Evolutionary conservation across 2,888 invertebrate species (phyloP).

Genomic region (Cerceris ruficornis): DNA sequence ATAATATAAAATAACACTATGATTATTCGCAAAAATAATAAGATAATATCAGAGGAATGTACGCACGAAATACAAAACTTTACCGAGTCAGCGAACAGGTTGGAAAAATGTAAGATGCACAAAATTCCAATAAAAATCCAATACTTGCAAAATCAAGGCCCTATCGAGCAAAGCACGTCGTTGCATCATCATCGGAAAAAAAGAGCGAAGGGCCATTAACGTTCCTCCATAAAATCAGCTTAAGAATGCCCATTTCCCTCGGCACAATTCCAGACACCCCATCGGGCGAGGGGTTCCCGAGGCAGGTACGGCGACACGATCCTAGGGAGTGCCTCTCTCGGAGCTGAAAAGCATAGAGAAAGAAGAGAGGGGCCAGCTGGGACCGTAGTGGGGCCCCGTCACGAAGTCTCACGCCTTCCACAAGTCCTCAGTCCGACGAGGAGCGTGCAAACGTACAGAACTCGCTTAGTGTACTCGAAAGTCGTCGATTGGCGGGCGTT

Average conservation of each 20-base stretch:
- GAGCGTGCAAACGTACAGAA: slow-evolving; percentile 65
- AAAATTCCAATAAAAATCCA: not conserved
- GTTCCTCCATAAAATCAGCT: slow-evolving; percentile 50
- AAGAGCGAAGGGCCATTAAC: slow-evolving; percentile 42
- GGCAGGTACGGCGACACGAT: slow-evolving; percentile 51
- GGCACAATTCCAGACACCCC: slow-evolving; percentile 53
- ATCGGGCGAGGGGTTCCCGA: slow-evolving; percentile 44
- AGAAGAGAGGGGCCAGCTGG: slow-evolving; percentile 59
- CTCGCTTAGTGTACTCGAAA: slow-evolving; percentile 33
- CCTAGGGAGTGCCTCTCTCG: slow-evolving; percentile 55
- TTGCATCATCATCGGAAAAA: slow-evolving; percentile 46
- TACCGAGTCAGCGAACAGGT: no score
- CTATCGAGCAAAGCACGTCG: slow-evolving; percentile 8
- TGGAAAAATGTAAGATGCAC: not conserved
- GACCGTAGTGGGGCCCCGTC: slow-evolving; percentile 51
- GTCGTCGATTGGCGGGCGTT: slow-evolving; percentile 17
- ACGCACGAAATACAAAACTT: no score
- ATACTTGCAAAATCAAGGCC: not conserved
- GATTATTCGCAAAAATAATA: no score
- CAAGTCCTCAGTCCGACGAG: slow-evolving; percentile 76
- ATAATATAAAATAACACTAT: no score
- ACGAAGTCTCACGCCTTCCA: slow-evolving; percentile 65
- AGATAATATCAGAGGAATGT: no score
- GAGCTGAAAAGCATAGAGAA: slow-evolving; percentile 36
- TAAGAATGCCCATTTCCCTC: slow-evolving; percentile 57